Evolutionary conservation across 2,797 vertebrate genomes (phyloP).

Genomic region (Macrochelys suwanniensis): DNA sequence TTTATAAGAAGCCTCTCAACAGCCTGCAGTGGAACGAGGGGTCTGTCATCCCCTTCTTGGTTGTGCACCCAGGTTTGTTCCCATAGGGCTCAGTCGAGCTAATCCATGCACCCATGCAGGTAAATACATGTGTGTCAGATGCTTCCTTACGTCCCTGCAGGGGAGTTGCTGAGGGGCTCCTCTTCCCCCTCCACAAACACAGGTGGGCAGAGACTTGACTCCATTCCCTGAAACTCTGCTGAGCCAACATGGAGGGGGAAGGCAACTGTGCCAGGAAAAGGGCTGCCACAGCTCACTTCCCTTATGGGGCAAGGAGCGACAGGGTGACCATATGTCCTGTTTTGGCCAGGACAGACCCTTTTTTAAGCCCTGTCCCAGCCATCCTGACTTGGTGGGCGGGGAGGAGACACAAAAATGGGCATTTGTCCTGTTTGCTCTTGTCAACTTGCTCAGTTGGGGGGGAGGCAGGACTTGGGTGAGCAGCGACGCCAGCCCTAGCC

Average conservation of each 20-base stretch:
- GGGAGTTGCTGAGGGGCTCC: neutral
- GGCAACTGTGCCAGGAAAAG: neutral
- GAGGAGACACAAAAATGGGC: too few species aligned
- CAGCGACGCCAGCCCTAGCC: too few species aligned
- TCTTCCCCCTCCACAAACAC: neutral
- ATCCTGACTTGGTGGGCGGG: too few species aligned
- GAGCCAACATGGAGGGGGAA: neutral
- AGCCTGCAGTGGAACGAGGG: neutral
- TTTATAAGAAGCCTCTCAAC: neutral
- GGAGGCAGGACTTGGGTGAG: too few species aligned
- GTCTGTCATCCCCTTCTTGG: neutral
- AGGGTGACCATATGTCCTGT: too few species aligned
- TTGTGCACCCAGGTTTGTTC: neutral
- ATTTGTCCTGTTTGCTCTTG: too few species aligned
- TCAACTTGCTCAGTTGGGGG: too few species aligned
- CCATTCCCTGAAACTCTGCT: neutral
- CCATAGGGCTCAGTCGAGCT: neutral
- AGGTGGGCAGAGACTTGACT: neutral
- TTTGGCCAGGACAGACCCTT: too few species aligned
- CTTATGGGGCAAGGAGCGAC: neutral
- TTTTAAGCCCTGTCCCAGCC: too few species aligned
- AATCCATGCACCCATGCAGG: neutral
- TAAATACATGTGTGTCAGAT: neutral
- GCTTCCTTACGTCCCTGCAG: neutral
- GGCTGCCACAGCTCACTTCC: neutral